These are phyloP conservation scores for Melanotaenia trifasciata DNA, from an alignment of 2,797 vertebrate species.

Conservation along the genomic window DNA sequence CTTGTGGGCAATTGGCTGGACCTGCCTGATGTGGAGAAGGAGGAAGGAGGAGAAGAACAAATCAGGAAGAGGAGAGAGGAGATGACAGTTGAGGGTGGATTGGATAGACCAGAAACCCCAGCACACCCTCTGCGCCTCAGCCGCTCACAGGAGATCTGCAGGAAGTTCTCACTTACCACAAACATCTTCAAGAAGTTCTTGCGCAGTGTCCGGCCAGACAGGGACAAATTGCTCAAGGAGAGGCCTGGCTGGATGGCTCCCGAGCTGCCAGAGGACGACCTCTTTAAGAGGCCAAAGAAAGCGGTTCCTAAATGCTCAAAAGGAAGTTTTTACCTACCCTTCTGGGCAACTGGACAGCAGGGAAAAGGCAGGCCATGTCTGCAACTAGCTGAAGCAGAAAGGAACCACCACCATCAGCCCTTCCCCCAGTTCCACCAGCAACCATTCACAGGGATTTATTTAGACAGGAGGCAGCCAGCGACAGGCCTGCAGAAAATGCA, in stretches of 20 bases:
- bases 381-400: constrained; percentile 63
- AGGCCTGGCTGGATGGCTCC: constrained; percentile 90
- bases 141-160: constrained; percentile 91
- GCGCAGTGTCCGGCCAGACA: constrained; percentile 91
- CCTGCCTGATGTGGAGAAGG: constrained; percentile 88
- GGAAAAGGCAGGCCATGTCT: constrained; percentile 78
- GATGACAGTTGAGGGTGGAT: constrained; percentile 38
- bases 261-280: constrained; percentile 75
- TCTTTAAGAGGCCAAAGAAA: constrained; percentile 91
- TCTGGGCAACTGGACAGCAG: constrained; percentile 82
- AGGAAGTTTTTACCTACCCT: constrained; percentile 88
- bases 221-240: constrained; percentile 93
- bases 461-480: constrained; percentile 75
- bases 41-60: constrained; percentile 76
- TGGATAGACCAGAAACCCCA: constrained; percentile 77
- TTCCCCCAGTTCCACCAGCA: constrained; percentile 67
- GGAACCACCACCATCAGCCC: constrained; percentile 47
- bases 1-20: constrained; percentile 98
- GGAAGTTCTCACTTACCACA: constrained; percentile 91
- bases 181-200: constrained; percentile 98
- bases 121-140: constrained; percentile 79
- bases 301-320: constrained; percentile 80
- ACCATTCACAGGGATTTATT: constrained; percentile 74
- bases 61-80: constrained; percentile 75
- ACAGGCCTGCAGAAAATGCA: constrained; percentile 75